Conservation (phyloP, 1,140 invertebrate genomes). For the Pseudomyrmex dendroicus region DNA sequence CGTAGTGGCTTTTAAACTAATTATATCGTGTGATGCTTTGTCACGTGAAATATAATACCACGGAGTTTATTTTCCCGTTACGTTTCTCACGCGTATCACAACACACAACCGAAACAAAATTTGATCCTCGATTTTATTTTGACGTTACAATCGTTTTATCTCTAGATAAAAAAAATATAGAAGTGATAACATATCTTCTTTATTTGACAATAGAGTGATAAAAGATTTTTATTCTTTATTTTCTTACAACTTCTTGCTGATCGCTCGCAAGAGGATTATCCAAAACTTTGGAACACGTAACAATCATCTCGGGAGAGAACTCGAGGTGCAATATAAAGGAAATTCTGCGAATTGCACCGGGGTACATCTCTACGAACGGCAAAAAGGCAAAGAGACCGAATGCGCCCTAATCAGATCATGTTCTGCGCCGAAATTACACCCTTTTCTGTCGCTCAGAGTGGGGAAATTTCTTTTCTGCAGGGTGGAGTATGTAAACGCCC, state of each 20-base stretch:
- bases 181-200: background rate
- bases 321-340: conserved; percentile 45
- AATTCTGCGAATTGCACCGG: conserved; percentile 36
- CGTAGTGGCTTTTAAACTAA: conserved; percentile 40
- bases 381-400: conserved; percentile 25
- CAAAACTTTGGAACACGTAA: conserved; percentile 18
- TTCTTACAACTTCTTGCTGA: background rate
- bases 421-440: conserved; percentile 40
- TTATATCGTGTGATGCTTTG: conserved; percentile 5
- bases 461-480: conserved; percentile 45
- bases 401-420: conserved; percentile 42
- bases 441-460: background rate
- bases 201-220: background rate
- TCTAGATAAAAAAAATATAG: background rate
- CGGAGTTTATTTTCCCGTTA: background rate
- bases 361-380: conserved; percentile 7
- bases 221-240: background rate
- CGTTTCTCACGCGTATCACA: background rate
- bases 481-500: conserved; percentile 26
- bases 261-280: conserved; percentile 6
- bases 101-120: background rate
- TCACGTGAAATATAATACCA: background rate
- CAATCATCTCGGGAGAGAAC: conserved; percentile 22
- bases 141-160: background rate
- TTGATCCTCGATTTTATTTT: background rate